Percentiles rank a stretch among this genome's conserved stretches.
Conservation (phyloP, 2,797 vertebrate species). For the Emydoidea blandingii region DNA sequence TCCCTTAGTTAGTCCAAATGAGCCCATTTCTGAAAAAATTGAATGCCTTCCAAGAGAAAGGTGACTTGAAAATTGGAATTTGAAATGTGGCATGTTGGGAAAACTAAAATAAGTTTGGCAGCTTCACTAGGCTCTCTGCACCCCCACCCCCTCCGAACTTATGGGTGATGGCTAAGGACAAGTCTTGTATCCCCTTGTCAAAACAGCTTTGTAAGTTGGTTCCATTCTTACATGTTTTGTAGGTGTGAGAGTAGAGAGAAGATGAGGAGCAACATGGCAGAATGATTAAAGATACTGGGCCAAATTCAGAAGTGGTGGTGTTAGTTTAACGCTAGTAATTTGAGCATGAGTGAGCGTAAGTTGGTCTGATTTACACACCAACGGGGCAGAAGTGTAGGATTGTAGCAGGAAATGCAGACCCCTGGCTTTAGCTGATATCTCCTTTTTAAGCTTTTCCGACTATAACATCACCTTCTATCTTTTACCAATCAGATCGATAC, state of each 20-base stretch:
- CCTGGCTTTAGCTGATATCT: neutral
- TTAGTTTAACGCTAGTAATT: neutral
- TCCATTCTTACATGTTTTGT: neutral
- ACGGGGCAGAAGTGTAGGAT: neutral
- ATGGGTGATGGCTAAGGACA: neutral
- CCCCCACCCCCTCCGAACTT: neutral
- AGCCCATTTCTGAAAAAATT: neutral
- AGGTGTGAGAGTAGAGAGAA: neutral
- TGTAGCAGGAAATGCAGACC: neutral
- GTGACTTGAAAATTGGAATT: neutral
- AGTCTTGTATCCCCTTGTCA: neutral
- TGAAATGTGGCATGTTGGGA: neutral
- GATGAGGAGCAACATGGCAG: neutral
- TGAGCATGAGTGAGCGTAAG: neutral
- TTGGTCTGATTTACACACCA: neutral
- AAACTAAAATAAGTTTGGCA: neutral
- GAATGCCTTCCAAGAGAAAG: neutral
- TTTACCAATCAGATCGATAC: neutral
- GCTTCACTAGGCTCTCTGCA: neutral
- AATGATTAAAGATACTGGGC: neutral
- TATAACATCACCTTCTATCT: accelerated
- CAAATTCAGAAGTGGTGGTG: neutral
- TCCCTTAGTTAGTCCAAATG: neutral
- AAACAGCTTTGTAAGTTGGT: neutral
- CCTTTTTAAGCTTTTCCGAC: neutral